A percentile compares a stretch with the other conserved stretches of the same genome.
Evolutionary conservation across 2,888 invertebrate genomes (phyloP).

Genomic region (Mythimna loreyi): DNA sequence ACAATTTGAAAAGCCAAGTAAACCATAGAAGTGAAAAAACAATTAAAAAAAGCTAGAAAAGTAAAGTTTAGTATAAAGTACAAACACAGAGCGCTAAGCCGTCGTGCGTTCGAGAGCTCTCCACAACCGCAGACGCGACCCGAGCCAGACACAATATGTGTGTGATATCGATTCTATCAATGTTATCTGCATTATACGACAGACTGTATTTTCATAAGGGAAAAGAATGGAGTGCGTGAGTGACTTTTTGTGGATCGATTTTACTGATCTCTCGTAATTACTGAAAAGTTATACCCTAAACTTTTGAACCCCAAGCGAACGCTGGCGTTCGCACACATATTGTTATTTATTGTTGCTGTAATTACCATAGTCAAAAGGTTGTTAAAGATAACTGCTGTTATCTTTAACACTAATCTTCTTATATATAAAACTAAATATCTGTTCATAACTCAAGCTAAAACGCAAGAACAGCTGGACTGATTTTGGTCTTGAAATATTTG

Average conservation of each 20-base stretch:
- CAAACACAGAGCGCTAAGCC: constrained; percentile 4
- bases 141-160: constrained; percentile 31
- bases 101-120: constrained; percentile 12
- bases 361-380: too few relatives aligned
- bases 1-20: constrained; percentile 1
- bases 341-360: too few relatives aligned
- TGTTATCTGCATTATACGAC: not conserved
- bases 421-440: too few relatives aligned
- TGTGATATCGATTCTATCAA: constrained; percentile 18
- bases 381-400: too few relatives aligned
- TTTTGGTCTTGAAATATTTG: too few relatives aligned
- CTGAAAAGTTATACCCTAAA: too few relatives aligned
- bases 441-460: too few relatives aligned
- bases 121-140: not conserved
- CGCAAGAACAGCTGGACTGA: too few relatives aligned
- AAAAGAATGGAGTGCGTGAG: not conserved
- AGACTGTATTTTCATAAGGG: not conserved
- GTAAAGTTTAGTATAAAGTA: not conserved
- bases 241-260: not conserved
- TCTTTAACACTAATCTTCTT: too few relatives aligned
- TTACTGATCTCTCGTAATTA: too few relatives aligned
- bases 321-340: too few relatives aligned
- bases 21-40: not conserved
- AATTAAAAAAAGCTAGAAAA: constrained; percentile 14
- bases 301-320: too few relatives aligned